phyloP scores from a whole-genome alignment of 2,113 vertebrate species.

The Podarcis muralis region DNA sequence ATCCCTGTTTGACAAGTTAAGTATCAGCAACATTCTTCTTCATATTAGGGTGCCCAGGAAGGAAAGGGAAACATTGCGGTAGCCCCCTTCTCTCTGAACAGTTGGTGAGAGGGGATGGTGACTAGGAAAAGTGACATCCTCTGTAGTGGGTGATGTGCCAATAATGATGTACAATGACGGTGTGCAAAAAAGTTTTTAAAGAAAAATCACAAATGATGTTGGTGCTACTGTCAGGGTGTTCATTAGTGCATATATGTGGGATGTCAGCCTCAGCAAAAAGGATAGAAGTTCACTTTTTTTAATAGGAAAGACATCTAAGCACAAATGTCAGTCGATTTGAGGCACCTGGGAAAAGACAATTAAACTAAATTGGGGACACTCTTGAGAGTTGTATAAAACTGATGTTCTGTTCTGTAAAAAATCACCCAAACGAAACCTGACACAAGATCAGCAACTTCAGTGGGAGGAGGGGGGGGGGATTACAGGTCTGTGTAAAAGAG shows the following conservation, averaged over 20 bases:
- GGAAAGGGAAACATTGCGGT: constrained; percentile 9
- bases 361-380: constrained; percentile 50
- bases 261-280: constrained; percentile 31
- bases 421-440: constrained; percentile 34
- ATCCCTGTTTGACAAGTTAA: background rate
- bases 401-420: constrained; percentile 40
- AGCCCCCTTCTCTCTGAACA: constrained; percentile 28
- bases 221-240: constrained; percentile 30
- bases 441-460: constrained; percentile 31
- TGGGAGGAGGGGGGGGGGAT: constrained; percentile 3
- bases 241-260: background rate
- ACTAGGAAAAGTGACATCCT: constrained; percentile 20
- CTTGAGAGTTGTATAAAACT: constrained; percentile 51
- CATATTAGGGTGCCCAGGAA: background rate
- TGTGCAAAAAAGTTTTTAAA: constrained; percentile 17
- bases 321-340: constrained; percentile 46
- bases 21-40: constrained; percentile 8
- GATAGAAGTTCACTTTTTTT: constrained; percentile 11
- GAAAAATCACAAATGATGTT: constrained; percentile 39
- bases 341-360: constrained; percentile 60
- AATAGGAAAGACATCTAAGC: constrained; percentile 43
- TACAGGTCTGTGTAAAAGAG: background rate
- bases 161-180: constrained; percentile 53
- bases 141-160: constrained; percentile 1
- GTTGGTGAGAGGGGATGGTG: background rate